Conservation (phyloP, 2,888 invertebrate genomes). For the Callyntrura sp. region DNA sequence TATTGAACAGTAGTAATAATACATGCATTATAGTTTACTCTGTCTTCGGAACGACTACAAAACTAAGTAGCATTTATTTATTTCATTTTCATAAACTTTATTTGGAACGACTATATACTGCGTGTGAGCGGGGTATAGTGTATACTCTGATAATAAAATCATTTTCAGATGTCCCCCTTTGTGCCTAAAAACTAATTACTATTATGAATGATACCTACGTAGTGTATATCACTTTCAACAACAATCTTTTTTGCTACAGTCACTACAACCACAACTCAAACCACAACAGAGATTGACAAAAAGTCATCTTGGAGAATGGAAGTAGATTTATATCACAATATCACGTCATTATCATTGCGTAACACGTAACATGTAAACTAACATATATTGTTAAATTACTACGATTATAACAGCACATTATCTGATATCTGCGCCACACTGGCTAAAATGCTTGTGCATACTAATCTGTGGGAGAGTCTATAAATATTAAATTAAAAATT, state of each 20-base stretch:
- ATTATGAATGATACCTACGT: background rate
- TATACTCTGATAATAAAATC: background rate
- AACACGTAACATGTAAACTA: background rate
- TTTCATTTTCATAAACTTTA: background rate
- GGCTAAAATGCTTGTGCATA: background rate
- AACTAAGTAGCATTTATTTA: background rate
- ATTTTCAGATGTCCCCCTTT: background rate
- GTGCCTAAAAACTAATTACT: background rate
- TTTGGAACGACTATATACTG: background rate
- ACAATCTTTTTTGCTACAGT: background rate
- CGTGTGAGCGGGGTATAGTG: background rate
- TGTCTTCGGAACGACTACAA: background rate
- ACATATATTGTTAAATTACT: background rate
- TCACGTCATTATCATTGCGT: conserved; percentile 16
- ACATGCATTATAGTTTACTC: background rate
- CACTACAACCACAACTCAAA: conserved; percentile 41
- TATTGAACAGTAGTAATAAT: background rate
- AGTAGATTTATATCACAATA: conserved; percentile 55
- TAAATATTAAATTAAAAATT: conserved; percentile 8
- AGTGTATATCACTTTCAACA: conserved; percentile 3
- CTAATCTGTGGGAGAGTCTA: background rate
- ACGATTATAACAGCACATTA: background rate
- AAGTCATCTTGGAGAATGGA: conserved; percentile 15
- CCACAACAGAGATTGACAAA: conserved; percentile 22
- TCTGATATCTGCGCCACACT: background rate